Evolutionary conservation across 2,888 invertebrate genomes (phyloP).

Genomic region (Microctonus hyperodae): DNA sequence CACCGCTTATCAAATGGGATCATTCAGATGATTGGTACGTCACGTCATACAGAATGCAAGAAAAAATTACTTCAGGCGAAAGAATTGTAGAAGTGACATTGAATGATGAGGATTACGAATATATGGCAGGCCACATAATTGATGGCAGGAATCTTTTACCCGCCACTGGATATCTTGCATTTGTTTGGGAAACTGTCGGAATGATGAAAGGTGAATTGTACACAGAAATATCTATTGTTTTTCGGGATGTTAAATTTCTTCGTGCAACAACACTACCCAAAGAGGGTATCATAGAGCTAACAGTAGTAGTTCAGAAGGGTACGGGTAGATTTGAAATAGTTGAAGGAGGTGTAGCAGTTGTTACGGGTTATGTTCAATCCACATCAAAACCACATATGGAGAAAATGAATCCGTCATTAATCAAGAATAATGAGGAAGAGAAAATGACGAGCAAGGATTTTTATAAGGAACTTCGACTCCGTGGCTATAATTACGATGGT

Average conservation of each 20-base stretch:
- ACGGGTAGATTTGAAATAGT: slow-evolving; percentile 67
- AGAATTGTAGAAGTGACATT: slow-evolving; percentile 69
- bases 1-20: slow-evolving; percentile 88
- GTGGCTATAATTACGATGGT: slow-evolving; percentile 67
- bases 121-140: slow-evolving; percentile 80
- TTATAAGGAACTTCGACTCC: slow-evolving; percentile 63
- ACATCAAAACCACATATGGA: slow-evolving; percentile 63
- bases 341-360: slow-evolving; percentile 74
- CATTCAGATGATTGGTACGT: slow-evolving; percentile 82
- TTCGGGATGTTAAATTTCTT: slow-evolving; percentile 84
- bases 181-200: slow-evolving; percentile 82
- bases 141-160: slow-evolving; percentile 87
- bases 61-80: slow-evolving; percentile 74
- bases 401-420: slow-evolving; percentile 46
- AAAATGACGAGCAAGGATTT: slow-evolving; percentile 31
- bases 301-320: slow-evolving; percentile 69
- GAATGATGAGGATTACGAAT: slow-evolving; percentile 74
- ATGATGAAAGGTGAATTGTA: slow-evolving; percentile 72
- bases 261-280: slow-evolving; percentile 82
- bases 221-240: slow-evolving; percentile 78
- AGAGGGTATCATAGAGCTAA: slow-evolving; percentile 67
- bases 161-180: slow-evolving; percentile 81
- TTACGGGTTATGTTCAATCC: slow-evolving; percentile 73
- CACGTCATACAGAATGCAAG: slow-evolving; percentile 72
- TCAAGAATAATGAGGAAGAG: slow-evolving; percentile 34